phyloP scores from a whole-genome alignment of 1,140 invertebrate species.

The Fopius arisanus region DNA sequence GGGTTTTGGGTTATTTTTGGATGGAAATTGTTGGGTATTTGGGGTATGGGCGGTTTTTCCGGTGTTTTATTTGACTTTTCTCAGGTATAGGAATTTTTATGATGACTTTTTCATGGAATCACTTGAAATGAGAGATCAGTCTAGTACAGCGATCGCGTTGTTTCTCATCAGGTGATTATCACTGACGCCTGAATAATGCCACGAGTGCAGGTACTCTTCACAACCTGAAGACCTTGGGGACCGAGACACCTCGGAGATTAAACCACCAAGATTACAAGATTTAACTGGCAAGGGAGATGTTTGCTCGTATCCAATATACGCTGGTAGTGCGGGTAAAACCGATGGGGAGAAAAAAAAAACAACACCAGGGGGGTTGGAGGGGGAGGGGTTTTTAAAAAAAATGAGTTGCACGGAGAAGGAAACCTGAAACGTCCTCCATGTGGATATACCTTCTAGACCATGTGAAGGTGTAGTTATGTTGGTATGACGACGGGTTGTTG shows the following conservation, averaged over 20 bases:
- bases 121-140: too few relatives aligned
- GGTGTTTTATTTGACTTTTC: too few relatives aligned
- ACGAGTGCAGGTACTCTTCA: background rate
- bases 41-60: too few relatives aligned
- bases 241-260: slow-evolving; percentile 29
- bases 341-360: background rate
- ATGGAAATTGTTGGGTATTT: too few relatives aligned
- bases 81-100: too few relatives aligned
- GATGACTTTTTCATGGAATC: too few relatives aligned
- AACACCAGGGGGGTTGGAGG: background rate
- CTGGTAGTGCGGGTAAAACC: background rate
- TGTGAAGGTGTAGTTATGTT: background rate
- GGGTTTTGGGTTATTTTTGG: too few relatives aligned
- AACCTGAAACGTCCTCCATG: slow-evolving; percentile 7
- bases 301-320: slow-evolving; percentile 6
- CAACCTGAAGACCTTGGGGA: slow-evolving; percentile 4
- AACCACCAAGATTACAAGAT: slow-evolving; percentile 27
- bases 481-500: slow-evolving; percentile 25
- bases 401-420: background rate
- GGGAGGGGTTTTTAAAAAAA: too few relatives aligned
- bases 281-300: slow-evolving; percentile 17
- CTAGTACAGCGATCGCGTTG: slow-evolving; percentile 32
- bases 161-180: slow-evolving; percentile 28
- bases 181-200: background rate
- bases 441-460: background rate